Evolutionary conservation across 2,888 invertebrate species (phyloP).

Genomic region (Apodemia duryi): DNA sequence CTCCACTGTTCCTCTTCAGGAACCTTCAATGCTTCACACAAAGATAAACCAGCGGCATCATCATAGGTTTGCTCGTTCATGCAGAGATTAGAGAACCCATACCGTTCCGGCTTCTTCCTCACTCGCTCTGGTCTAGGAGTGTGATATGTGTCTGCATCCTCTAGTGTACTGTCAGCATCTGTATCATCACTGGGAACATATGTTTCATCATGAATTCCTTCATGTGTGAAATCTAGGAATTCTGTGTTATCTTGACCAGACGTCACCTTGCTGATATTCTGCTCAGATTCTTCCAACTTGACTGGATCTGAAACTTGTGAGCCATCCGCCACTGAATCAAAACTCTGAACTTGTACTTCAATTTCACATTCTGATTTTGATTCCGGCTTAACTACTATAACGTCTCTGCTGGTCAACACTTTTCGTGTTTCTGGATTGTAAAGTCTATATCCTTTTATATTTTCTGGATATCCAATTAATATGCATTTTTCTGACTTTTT

Average conservation of each 20-base stretch:
- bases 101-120: conserved; percentile 15
- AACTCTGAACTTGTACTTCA: neutral
- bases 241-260: conserved; percentile 1
- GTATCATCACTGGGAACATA: neutral
- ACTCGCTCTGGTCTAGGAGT: neutral
- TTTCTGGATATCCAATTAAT: conserved; percentile 13
- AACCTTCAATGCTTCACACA: conserved; percentile 22
- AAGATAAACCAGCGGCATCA: conserved; percentile 8
- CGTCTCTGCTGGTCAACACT: conserved; percentile 15
- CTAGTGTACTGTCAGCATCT: neutral
- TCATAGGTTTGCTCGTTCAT: neutral
- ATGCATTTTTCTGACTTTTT: conserved; percentile 17
- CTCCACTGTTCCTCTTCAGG: conserved; percentile 25
- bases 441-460: conserved; percentile 17
- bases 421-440: conserved; percentile 8
- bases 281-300: neutral
- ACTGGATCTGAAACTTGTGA: neutral
- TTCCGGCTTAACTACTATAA: neutral
- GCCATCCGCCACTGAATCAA: conserved; percentile 13
- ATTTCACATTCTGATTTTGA: neutral
- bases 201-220: neutral
- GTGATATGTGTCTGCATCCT: neutral
- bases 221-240: neutral
- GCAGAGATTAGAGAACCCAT: conserved; percentile 17
- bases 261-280: neutral